Evolutionary conservation across 2,888 invertebrate species (phyloP), one percentile per base, ranked within the genome.

Genomic region (Plemyria rubiginata): DNA sequence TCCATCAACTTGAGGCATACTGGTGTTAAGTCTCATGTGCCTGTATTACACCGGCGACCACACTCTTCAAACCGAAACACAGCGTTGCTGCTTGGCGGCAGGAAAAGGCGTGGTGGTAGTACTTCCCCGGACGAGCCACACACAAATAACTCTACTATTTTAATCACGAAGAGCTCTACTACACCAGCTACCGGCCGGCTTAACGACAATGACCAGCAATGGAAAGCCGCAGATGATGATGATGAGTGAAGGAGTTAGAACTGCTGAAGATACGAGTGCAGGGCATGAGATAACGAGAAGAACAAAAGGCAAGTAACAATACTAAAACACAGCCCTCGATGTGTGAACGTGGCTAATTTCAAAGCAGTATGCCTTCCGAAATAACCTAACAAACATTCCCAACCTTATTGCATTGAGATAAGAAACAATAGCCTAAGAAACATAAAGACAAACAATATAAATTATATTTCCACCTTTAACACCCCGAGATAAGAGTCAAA

Each of bases 281-380:
- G 51, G 40, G n/a, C 5, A 38, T 28, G 16, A 22, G 60, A 67
- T 60, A 62, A 28, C 61, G 63, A 59, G 22, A 50, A 51, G 40
- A 56, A 67, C 67, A 70, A 67, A 67, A 51, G 36, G 28, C 50
- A 49, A 38, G 54, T 29, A 58, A 65, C 64, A 67, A 66, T 60
- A 67, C 54, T 66, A 43, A 58, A 66, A 62, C 56, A 45, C 61
- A 56, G 56, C 36, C 59, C 56, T 65, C 65, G 57, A 54, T 59
- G 65, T 69, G 66, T 65, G 66, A 65, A 67, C 54, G 56, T 40
- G 54, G 11, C 54, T 65, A 65, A 68, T 65, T 65, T 57, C 56
- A 16, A 50, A 52, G 50, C 58, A 53, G 43, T 54, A 41, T 41
- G 50, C 50, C 49, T n/a, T 40, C 54, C 50, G 5, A 40, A 43